A percentile compares a stretch with the other conserved stretches of the same genome.
phyloP scores from a whole-genome alignment of 2,888 invertebrate species.

The Standfussiana lucernea region DNA sequence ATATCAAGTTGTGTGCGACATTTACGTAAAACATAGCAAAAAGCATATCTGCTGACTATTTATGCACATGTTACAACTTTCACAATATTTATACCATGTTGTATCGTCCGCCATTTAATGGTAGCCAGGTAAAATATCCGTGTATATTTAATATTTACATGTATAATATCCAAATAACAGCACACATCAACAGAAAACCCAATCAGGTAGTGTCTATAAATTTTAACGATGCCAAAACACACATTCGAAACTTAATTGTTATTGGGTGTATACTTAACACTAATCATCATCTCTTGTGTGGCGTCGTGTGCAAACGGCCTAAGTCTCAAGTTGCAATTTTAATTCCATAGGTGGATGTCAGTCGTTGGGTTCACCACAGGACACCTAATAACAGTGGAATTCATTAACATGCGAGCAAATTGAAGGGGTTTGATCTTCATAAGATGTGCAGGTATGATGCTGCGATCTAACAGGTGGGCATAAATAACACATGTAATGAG shows the following conservation, averaged over 20 bases:
- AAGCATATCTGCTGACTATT: slow-evolving; percentile 37
- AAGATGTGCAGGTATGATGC: slow-evolving; percentile 59
- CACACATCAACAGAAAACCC: slow-evolving; percentile 53
- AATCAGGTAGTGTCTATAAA: slow-evolving; percentile 47
- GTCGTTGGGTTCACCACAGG: slow-evolving; percentile 64
- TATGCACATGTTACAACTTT: slow-evolving; percentile 23
- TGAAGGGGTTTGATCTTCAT: slow-evolving; percentile 64
- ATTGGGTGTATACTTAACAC: slow-evolving; percentile 35
- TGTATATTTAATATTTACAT: slow-evolving; percentile 35
- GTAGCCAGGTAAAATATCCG: slow-evolving; percentile 29
- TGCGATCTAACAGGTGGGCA: slow-evolving; percentile 41
- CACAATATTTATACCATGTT: slow-evolving; percentile 36
- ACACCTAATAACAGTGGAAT: slow-evolving; percentile 66
- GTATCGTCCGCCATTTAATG: slow-evolving; percentile 22
- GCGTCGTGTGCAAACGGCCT: slow-evolving; percentile 60
- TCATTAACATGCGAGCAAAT: slow-evolving; percentile 68
- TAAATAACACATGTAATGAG: slow-evolving; percentile 62
- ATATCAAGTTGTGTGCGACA: slow-evolving; percentile 58
- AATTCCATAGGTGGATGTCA: slow-evolving; percentile 71
- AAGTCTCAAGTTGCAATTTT: slow-evolving; percentile 79
- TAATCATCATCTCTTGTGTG: slow-evolving; percentile 42
- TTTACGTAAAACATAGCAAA: slow-evolving; percentile 54
- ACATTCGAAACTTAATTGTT: slow-evolving; percentile 45
- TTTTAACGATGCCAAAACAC: slow-evolving; percentile 45
- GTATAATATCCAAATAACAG: slow-evolving; percentile 35